These are phyloP conservation scores for Nephrotoma flavescens DNA, from an alignment of 2,888 invertebrate species.

Conservation along the genomic window DNA sequence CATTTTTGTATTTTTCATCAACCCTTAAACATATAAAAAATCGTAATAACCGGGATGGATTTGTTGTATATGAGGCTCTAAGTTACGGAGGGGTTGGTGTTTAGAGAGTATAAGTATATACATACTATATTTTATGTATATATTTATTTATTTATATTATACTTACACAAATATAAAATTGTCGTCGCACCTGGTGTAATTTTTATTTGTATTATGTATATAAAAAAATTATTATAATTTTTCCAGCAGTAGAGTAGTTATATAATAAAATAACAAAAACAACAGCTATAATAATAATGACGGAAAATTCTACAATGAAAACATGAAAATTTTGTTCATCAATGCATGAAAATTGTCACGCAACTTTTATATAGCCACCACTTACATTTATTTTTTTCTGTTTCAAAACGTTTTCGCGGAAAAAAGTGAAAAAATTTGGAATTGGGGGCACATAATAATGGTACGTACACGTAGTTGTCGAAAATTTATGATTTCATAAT, in stretches of 20 bases:
- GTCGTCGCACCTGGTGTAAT: constrained; percentile 1
- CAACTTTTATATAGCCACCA: not conserved
- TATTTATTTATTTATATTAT: not conserved
- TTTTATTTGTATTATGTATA: not conserved
- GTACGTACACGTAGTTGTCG: not conserved
- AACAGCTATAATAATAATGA: not conserved
- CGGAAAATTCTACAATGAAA: not conserved
- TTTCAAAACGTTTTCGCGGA: not conserved
- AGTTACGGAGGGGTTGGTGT: not conserved
- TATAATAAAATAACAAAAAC: not conserved
- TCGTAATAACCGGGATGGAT: not conserved
- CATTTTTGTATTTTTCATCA: not conserved
- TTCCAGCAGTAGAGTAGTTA: not conserved
- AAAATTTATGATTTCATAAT: not conserved
- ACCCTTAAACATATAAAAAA: not conserved
- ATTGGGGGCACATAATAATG: not conserved
- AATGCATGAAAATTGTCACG: constrained; percentile 1
- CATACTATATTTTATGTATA: no score
- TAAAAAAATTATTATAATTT: not conserved
- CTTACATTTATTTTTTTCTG: not conserved
- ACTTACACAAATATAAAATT: not conserved
- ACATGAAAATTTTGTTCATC: constrained; percentile 4
- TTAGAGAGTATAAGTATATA: not conserved
- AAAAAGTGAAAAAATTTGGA: not conserved
- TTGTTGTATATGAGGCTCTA: not conserved